These are phyloP conservation scores for Globicephala melas DNA, from an alignment of 2,113 vertebrate genomes.

Conservation along the genomic window DNA sequence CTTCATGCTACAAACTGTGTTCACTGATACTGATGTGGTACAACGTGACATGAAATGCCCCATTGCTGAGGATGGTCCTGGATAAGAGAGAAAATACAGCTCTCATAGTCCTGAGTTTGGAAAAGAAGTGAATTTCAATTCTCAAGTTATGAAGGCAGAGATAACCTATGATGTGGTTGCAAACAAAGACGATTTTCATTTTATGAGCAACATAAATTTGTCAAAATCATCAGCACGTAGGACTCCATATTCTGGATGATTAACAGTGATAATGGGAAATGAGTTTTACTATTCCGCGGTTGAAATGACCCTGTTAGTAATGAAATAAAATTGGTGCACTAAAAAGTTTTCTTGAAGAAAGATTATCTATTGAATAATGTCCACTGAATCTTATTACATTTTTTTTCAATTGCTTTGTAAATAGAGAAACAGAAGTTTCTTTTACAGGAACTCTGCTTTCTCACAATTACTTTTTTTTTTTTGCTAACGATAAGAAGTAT, in stretches of 20 bases:
- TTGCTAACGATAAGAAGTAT: conserved; percentile 35
- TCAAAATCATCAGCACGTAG: conserved; percentile 18
- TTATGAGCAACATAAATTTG: conserved; percentile 40
- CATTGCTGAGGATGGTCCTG: background rate
- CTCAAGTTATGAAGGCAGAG: background rate
- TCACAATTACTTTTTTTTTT: conserved; percentile 7
- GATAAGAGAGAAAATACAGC: conserved; percentile 18
- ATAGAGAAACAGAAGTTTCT: conserved; percentile 51
- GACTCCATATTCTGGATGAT: background rate
- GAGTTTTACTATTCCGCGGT: conserved; percentile 23
- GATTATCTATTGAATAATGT: conserved; percentile 24
- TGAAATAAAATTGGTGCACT: conserved; percentile 37
- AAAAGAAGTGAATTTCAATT: conserved; percentile 28
- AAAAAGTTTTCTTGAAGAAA: conserved; percentile 38
- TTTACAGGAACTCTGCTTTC: background rate
- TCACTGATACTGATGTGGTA: background rate
- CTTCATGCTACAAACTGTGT: background rate
- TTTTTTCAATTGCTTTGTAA: conserved; percentile 23
- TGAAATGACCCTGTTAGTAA: conserved; percentile 33
- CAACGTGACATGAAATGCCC: background rate
- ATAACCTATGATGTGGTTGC: conserved; percentile 30
- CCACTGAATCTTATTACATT: background rate
- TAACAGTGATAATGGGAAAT: background rate
- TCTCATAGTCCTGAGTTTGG: background rate
- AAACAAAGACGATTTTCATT: conserved; percentile 41